A percentile compares a stretch with the other conserved stretches of the same genome.
These are phyloP conservation scores for Ochropleura plecta DNA, from an alignment of 2,888 invertebrate species.

Conservation along the genomic window DNA sequence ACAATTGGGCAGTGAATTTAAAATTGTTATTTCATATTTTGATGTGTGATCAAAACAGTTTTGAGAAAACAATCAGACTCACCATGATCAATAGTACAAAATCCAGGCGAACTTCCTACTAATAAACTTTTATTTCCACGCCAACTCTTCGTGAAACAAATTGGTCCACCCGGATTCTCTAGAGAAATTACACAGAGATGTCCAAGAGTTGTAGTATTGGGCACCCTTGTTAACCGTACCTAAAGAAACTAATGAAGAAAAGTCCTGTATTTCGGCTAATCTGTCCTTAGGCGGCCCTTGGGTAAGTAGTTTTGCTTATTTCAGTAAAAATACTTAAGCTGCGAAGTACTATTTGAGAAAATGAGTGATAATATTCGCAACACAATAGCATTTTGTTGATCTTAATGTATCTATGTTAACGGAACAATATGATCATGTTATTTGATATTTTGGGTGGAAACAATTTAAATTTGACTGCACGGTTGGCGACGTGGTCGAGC, in stretches of 20 bases:
- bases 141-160: conserved; percentile 38
- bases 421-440: conserved; percentile 6
- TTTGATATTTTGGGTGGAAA: conserved; percentile 11
- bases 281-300: not conserved
- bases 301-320: conserved; percentile 13
- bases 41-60: not conserved
- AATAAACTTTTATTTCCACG: conserved; percentile 38
- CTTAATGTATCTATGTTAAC: not conserved
- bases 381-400: not conserved
- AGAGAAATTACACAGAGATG: conserved; percentile 61
- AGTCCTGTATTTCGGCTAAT: conserved; percentile 30
- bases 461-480: not conserved
- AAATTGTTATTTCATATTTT: not conserved
- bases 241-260: conserved; percentile 45
- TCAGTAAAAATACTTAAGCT: conserved; percentile 1
- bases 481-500: no score
- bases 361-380: not conserved
- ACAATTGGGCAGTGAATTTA: not conserved
- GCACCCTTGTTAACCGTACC: conserved; percentile 29
- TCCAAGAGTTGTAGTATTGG: conserved; percentile 34
- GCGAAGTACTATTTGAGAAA: not conserved
- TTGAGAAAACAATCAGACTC: not conserved
- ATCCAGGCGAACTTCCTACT: not conserved
- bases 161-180: conserved; percentile 50
- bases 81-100: not conserved